Evolutionary conservation across 2,888 invertebrate species (phyloP).

Genomic region (Chorisops tibialis): DNA sequence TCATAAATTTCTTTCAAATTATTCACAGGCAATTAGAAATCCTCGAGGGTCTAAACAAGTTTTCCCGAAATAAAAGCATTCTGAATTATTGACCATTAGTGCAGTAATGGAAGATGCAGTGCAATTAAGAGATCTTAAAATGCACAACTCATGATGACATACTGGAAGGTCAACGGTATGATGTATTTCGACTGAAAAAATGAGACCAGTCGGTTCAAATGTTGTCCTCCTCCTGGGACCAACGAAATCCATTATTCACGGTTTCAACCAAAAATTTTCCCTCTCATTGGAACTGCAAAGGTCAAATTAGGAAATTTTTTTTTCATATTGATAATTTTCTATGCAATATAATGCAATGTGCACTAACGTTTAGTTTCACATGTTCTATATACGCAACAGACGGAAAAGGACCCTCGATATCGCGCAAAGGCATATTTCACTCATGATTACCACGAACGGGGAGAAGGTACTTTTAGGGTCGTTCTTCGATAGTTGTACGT

Average conservation of each 20-base stretch:
- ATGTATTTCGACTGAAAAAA: constrained; percentile 8
- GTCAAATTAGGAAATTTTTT: neutral
- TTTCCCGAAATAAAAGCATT: too few relatives aligned
- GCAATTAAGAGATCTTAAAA: constrained; percentile 21
- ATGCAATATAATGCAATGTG: constrained; percentile 2
- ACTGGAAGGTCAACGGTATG: constrained; percentile 14
- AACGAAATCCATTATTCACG: constrained; percentile 20
- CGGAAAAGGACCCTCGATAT: neutral
- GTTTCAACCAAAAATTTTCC: constrained; percentile 10
- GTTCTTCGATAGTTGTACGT: neutral
- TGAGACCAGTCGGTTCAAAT: constrained; percentile 11
- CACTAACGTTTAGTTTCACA: neutral
- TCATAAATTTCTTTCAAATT: neutral
- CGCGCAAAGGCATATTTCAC: neutral
- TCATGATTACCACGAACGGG: neutral
- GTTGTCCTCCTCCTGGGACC: constrained; percentile 6
- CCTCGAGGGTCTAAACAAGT: neutral
- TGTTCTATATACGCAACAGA: constrained; percentile 2
- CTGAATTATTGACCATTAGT: too few relatives aligned
- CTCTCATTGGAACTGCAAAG: constrained; percentile 4
- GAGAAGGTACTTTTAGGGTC: neutral
- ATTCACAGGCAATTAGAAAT: neutral
- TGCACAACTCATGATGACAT: constrained; percentile 12
- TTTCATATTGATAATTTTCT: constrained; percentile 10
- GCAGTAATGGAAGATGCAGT: constrained; percentile 5